Percentiles rank a stretch among this genome's conserved stretches.
Conservation (phyloP, 2,888 invertebrate species). For the Ditula angustiorana region DNA sequence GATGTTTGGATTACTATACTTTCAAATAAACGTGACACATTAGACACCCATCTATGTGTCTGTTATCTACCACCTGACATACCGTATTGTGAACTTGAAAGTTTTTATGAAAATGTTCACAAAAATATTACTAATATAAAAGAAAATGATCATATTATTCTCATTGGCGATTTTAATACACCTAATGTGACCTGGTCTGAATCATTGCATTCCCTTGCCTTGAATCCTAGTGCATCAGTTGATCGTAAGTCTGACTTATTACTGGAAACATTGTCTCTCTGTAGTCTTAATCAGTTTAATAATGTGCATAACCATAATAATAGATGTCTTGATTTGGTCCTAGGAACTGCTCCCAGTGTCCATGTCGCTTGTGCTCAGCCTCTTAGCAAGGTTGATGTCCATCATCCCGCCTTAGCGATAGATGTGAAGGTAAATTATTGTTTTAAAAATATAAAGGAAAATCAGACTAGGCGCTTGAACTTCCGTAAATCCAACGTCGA, state of each 20-base stretch:
- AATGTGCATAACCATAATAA: not conserved
- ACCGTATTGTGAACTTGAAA: not conserved
- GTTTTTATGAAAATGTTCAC: not conserved
- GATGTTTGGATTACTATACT: not conserved
- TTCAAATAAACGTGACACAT: not conserved
- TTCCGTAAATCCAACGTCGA: no score
- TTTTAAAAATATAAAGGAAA: no score
- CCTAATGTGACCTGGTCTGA: not conserved
- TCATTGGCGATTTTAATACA: not conserved
- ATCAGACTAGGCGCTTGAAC: no score
- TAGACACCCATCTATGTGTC: not conserved
- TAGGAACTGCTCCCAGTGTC: not conserved
- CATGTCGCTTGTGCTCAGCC: no score
- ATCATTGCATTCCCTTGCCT: not conserved
- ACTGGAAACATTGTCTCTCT: not conserved
- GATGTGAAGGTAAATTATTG: no score
- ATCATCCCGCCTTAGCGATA: no score
- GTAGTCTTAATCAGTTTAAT: constrained; percentile 1
- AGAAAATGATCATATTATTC: not conserved
- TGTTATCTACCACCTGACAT: not conserved
- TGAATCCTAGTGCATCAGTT: not conserved
- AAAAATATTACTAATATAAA: not conserved
- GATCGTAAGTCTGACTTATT: not conserved
- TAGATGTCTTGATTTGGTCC: not conserved
- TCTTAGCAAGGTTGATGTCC: no score